Evolutionary conservation across 92 coral and sea anemone genomes (phyloP).

Genomic region (Epizoanthus rinbou): DNA sequence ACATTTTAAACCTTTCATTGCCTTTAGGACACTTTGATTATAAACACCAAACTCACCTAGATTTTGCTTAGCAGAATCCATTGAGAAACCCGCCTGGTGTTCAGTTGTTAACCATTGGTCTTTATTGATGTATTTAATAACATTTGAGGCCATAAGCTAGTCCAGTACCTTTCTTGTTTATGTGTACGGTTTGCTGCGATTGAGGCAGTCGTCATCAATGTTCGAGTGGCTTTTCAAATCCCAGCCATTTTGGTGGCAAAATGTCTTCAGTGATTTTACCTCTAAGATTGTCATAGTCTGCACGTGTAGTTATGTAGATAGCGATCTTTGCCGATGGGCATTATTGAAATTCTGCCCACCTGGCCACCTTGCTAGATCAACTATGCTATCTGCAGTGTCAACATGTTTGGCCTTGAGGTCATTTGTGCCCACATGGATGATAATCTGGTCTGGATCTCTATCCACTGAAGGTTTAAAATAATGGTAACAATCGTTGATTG

Average conservation of each 20-base stretch:
- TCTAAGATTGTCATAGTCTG: background rate
- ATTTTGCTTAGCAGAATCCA: constrained; percentile 6
- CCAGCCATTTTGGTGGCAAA: constrained; percentile 17
- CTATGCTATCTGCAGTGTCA: too few relatives aligned
- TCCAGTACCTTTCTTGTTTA: constrained; percentile 20
- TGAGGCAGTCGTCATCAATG: constrained; percentile 6
- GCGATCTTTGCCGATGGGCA: background rate
- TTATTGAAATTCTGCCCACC: too few relatives aligned
- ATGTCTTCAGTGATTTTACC: background rate
- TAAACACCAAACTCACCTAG: constrained; percentile 18
- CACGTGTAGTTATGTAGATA: background rate
- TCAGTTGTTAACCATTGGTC: background rate
- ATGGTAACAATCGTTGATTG: background rate
- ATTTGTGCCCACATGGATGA: background rate
- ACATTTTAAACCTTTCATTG: background rate
- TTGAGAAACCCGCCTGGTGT: constrained; percentile 1
- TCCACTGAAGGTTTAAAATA: constrained; percentile 2
- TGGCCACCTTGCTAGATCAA: too few relatives aligned
- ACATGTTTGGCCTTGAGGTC: too few relatives aligned
- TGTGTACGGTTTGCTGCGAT: background rate
- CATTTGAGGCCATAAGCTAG: background rate
- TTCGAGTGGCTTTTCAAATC: background rate
- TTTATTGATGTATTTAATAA: background rate
- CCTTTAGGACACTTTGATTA: constrained; percentile 20
- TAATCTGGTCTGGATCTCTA: background rate